Base-by-base conservation (phyloP, 2,888 invertebrate genomes). In the Endotricha flammealis region DNA sequence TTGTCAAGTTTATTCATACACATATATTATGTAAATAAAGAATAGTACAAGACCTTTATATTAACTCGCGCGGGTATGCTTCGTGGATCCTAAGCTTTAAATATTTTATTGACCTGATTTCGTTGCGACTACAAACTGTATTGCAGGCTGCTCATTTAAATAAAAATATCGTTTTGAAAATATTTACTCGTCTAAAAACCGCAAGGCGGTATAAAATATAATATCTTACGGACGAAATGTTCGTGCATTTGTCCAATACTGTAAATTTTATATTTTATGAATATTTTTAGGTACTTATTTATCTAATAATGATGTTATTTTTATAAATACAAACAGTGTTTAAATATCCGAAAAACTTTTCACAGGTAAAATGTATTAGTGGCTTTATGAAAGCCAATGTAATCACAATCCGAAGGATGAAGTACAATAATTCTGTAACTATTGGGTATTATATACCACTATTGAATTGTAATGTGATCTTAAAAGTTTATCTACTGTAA, bases 401-500 rank as follows among this genome's bases (percentile, higher is more conserved):
- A n/a, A n/a, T n/a, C n/a, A n/a, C n/a, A n/a, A n/a, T n/a, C n/a
- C n/a, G n/a, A n/a, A n/a, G n/a, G n/a, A n/a, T n/a, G n/a, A 20
- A 6, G n/a, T 20, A 20, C 20, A 20, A 6, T 20, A 7, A 20
- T 20, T 30, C 11, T 29, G 13, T 14, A 28, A 13, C n/a, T 14
- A 8, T 2, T 27, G 8, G n/a, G 12, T 12, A 14, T 4, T 1
- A 24, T 28, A 7, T 14, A 14, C 12, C 17, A 29, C 17, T 28
- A 16, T 16, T 5, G 13, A 16, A 12, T 12, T 22, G 7, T n/a
- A 24, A 28, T 34, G 34, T 35, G 29, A 35, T 35, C 13, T 20
- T 34, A n/a, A 10, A 35, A 31, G 12, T 53, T 46, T 44, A 52
- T 52, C 59, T 38, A 32, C 38, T 16, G 16, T 38, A 34, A 40